Evolutionary conservation across 2,797 vertebrate genomes (phyloP).

Genomic region (Tokudaia muenninki): DNA sequence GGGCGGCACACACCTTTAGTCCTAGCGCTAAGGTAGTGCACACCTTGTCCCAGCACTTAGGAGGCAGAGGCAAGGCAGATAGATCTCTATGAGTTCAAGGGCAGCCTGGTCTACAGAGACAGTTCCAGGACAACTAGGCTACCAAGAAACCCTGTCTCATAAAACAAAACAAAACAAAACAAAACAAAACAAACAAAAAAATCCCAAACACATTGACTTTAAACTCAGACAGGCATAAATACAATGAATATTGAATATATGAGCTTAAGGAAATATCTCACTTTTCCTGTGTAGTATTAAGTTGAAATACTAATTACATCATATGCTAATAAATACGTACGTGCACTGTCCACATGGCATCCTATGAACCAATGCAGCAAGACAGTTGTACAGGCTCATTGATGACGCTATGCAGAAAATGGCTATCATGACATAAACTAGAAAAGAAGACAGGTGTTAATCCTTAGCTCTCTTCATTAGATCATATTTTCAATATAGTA

Average conservation of each 20-base stretch:
- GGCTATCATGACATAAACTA: slow-evolving; percentile 96
- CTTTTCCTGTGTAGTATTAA: background rate
- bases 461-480: slow-evolving; percentile 41
- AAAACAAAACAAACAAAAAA: background rate
- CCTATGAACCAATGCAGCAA: slow-evolving; percentile 91
- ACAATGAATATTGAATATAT: background rate
- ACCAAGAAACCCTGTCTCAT: background rate
- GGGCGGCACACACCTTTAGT: background rate
- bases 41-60: background rate
- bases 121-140: background rate
- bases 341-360: slow-evolving; percentile 91
- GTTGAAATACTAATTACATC: background rate
- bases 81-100: background rate
- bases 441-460: slow-evolving; percentile 71
- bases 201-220: slow-evolving; percentile 34
- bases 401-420: slow-evolving; percentile 97
- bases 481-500: slow-evolving; percentile 38
- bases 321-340: slow-evolving; percentile 86
- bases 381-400: slow-evolving; percentile 94
- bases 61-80: background rate
- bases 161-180: background rate
- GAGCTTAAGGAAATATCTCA: slow-evolving; percentile 45
- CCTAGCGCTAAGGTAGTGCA: background rate
- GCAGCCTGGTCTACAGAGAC: background rate
- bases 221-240: slow-evolving; percentile 16